phyloP scores from a whole-genome alignment of 2,797 vertebrate species.

The Karalla daura region DNA sequence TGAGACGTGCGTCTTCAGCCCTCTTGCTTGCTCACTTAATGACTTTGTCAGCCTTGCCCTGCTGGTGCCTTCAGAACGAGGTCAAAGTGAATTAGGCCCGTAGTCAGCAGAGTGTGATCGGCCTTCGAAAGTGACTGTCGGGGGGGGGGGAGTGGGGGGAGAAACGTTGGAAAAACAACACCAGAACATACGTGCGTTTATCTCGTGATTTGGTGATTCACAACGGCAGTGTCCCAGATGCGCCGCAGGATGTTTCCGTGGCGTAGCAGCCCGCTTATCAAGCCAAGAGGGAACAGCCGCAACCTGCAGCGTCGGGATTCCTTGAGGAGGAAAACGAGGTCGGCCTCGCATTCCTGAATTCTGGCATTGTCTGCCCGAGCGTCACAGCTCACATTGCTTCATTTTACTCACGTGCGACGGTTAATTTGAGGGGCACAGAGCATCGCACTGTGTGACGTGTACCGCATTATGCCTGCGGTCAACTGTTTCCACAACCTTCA shows the following conservation, averaged over 20 bases:
- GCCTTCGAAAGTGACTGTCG: no score
- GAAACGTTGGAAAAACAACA: no score
- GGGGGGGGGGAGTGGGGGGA: no score
- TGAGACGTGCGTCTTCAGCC: constrained; percentile 62
- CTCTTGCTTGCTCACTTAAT: constrained; percentile 77
- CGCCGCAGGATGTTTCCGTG: constrained; percentile 28
- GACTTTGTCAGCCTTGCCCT: constrained; percentile 60
- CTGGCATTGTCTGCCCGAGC: constrained; percentile 27
- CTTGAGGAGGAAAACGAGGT: constrained; percentile 8
- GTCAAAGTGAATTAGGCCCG: constrained; percentile 34
- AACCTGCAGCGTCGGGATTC: constrained; percentile 22
- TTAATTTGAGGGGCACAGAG: constrained; percentile 16
- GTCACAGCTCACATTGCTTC: constrained; percentile 15
- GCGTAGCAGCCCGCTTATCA: constrained; percentile 27
- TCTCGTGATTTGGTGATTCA: constrained; percentile 9
- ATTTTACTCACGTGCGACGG: constrained; percentile 1
- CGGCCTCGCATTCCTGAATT: constrained; percentile 48
- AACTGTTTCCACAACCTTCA: constrained; percentile 48
- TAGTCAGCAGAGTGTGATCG: constrained; percentile 1
- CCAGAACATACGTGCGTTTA: no score
- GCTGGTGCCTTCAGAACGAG: constrained; percentile 29
- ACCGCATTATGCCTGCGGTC: constrained; percentile 29
- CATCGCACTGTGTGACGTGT: constrained; percentile 20
- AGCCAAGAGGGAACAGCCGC: constrained; percentile 17
- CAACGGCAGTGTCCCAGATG: neutral